Evolutionary conservation across 1,140 invertebrate species (phyloP), one percentile per base, ranked within the genome.

Genomic region (Tenebrio molitor): DNA sequence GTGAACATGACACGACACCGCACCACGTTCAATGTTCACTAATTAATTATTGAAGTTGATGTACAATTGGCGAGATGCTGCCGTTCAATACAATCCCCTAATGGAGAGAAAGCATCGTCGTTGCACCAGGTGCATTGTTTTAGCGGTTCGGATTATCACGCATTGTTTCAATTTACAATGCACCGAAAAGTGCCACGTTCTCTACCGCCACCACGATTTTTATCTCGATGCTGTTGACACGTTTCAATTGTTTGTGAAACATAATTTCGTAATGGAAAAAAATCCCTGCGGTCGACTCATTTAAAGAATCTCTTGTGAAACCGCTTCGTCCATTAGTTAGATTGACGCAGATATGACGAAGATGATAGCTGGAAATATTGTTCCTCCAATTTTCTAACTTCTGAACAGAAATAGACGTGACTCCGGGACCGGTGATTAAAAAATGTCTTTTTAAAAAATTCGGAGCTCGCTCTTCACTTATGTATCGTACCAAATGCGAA

Each of bases 31-130:
- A 36, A 65, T 65, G 33, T 63, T 33, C 33, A 65, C 62, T 65
- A 65, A 65, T 39, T 65, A 65, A 65, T 65, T 65, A 64, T 64
- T 64, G 62, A 64, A 64, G 25, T 19, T 64, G 62, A 64, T 33
- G 29, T 62, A 62, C 19, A 63, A 63, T 63, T 63, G 23, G 58
- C 15, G 58, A 63, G 23, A 29, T 39, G 33, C 33, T 39, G 25
- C 25, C n/a, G 58, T 63, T 63, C 15, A 65, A 4, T 65, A 34
- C 44, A 50, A 50, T 50, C 19, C 23, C 12, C 23, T 63, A 65
- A 65, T 65, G 19, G 62, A 65, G 15, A 15, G 12, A 36, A 36
- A 65, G 12, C 62, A 17, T 36, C 62, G 16, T 39, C 29, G 8
- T 16, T 65, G 58, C 58, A 36, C 10, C 62, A 65, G 62, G 62